Conservation (phyloP, 2,797 vertebrate genomes). For the Pteropus rufus region DNA sequence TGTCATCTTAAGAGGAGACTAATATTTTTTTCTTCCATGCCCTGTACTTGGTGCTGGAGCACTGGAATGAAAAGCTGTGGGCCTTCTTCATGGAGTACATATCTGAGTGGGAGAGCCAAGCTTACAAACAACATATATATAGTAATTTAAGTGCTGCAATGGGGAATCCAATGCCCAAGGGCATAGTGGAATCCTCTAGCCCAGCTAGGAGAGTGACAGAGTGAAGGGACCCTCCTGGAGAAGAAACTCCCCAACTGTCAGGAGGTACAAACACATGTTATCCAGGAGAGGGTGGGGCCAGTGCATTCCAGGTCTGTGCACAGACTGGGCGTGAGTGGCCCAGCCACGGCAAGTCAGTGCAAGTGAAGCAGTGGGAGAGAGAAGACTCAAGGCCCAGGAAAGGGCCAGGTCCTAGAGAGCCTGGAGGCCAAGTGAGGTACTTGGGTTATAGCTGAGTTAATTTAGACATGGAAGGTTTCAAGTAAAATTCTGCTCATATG, state of each 20-base stretch:
- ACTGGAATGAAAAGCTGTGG: background rate
- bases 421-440: background rate
- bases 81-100: background rate
- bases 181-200: background rate
- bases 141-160: background rate
- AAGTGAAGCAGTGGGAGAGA: background rate
- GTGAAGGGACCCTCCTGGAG: background rate
- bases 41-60: background rate
- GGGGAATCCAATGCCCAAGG: background rate
- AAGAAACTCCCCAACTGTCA: background rate
- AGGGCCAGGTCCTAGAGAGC: background rate
- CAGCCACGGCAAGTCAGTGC: background rate
- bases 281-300: background rate
- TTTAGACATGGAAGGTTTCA: background rate
- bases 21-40: background rate
- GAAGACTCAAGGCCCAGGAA: background rate
- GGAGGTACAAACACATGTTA: background rate
- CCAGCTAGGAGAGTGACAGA: background rate
- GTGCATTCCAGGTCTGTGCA: background rate
- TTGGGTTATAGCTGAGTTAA: background rate
- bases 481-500: background rate
- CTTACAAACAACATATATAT: background rate
- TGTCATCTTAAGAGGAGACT: background rate
- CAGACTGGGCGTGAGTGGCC: background rate
- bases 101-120: background rate